These are phyloP conservation scores for Pachypeltis micranthus DNA, from an alignment of 1,140 invertebrate species.

Conservation along the genomic window DNA sequence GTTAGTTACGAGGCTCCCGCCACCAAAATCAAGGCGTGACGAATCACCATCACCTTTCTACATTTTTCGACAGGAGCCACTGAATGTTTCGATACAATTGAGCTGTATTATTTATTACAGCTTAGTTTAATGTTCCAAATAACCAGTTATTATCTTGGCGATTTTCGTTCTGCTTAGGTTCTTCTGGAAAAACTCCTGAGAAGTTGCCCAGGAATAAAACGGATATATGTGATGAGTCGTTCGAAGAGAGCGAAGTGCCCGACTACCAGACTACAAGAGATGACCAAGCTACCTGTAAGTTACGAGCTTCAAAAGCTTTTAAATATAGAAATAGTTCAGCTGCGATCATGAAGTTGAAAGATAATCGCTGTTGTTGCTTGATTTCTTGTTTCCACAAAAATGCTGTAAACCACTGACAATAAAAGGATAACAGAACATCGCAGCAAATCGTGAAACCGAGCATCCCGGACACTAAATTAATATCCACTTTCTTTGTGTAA, in stretches of 20 bases:
- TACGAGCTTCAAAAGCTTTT: neutral
- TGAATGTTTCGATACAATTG: too few species aligned
- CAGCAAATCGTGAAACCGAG: neutral
- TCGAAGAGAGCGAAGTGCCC: constrained; percentile 1
- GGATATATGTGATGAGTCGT: constrained; percentile 48
- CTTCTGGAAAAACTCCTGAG: constrained; percentile 74
- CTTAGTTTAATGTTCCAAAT: too few species aligned
- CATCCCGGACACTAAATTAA: neutral
- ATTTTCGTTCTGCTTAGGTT: too few species aligned
- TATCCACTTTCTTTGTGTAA: too few species aligned
- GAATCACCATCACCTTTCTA: too few species aligned
- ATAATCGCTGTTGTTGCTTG: too few species aligned
- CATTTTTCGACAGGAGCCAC: too few species aligned
- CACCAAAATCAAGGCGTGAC: too few species aligned
- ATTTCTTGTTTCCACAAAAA: neutral
- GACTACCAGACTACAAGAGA: constrained; percentile 1
- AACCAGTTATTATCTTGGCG: too few species aligned
- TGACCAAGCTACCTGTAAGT: constrained; percentile 8
- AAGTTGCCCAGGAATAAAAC: constrained; percentile 53
- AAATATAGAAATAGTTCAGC: constrained; percentile 4
- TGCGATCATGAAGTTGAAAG: too few species aligned
- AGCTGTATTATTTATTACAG: too few species aligned
- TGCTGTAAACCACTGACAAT: neutral
- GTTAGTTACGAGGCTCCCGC: too few species aligned
- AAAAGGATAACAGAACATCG: neutral